Evolutionary conservation across 1,140 invertebrate species (phyloP).

Genomic region (Ceratina australensis): DNA sequence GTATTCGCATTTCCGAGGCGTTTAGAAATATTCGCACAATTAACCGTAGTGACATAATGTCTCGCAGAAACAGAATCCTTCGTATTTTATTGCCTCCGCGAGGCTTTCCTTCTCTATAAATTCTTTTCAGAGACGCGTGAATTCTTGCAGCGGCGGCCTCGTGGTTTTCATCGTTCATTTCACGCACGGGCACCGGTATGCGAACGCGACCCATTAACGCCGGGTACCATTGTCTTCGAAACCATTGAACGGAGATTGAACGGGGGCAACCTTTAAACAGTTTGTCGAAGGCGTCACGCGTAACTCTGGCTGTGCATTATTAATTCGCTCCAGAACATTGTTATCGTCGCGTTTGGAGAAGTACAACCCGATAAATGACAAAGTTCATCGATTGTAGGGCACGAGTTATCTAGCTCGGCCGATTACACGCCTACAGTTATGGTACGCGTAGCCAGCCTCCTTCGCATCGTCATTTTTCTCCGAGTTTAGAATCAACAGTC

Average conservation of each 20-base stretch:
- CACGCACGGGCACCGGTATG: not conserved
- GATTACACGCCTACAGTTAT: slow-evolving; percentile 39
- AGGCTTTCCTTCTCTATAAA: too few species aligned
- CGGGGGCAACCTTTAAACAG: slow-evolving; percentile 29
- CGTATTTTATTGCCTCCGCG: slow-evolving; percentile 26
- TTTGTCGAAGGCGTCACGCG: slow-evolving; percentile 26
- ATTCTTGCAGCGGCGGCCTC: not conserved
- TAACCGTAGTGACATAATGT: too few species aligned
- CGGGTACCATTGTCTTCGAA: not conserved
- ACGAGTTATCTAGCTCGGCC: slow-evolving; percentile 52
- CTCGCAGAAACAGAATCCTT: not conserved
- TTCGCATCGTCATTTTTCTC: slow-evolving; percentile 34
- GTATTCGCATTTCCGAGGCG: too few species aligned
- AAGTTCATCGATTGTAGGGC: slow-evolving; percentile 63
- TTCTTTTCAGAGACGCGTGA: not conserved
- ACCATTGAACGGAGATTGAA: slow-evolving; percentile 32
- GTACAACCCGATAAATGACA: slow-evolving; percentile 58
- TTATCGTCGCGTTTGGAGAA: slow-evolving; percentile 52
- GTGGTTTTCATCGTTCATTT: not conserved
- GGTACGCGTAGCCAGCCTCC: not conserved
- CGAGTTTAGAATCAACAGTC: not conserved
- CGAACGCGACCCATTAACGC: slow-evolving; percentile 17
- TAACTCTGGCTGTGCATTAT: slow-evolving; percentile 28
- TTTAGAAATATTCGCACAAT: not conserved
- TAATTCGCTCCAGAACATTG: slow-evolving; percentile 36